These are phyloP conservation scores for Leptosomus discolor DNA, from an alignment of 2,113 vertebrate species.

Conservation along the genomic window DNA sequence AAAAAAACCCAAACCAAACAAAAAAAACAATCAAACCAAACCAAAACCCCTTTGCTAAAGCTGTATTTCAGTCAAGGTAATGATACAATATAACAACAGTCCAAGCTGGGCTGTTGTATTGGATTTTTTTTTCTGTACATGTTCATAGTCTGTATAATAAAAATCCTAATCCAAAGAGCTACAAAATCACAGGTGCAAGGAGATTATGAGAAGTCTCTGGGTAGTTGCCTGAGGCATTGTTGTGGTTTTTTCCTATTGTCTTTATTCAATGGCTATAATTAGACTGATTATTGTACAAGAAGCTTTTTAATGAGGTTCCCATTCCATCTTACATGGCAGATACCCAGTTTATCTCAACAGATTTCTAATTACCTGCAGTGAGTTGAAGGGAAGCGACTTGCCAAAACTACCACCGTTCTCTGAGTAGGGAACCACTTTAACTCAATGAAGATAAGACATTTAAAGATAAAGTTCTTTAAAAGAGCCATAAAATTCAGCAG, in stretches of 20 bases:
- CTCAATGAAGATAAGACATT: not conserved
- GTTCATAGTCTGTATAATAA: not conserved
- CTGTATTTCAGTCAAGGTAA: not conserved
- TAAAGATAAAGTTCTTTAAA: not conserved
- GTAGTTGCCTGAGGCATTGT: not conserved
- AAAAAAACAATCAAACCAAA: not conserved
- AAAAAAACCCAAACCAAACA: not conserved
- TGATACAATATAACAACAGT: not conserved
- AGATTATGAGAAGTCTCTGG: not conserved
- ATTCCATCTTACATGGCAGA: not conserved
- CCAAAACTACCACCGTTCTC: not conserved
- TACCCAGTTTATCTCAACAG: not conserved
- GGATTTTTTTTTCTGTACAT: fast-evolving
- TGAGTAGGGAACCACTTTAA: not conserved
- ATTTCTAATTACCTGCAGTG: not conserved
- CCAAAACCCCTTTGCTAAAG: not conserved
- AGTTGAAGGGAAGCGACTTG: not conserved
- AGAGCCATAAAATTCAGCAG: not conserved
- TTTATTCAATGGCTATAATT: not conserved
- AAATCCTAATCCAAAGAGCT: not conserved
- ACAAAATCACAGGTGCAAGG: not conserved
- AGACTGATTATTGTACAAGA: not conserved
- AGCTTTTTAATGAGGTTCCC: not conserved
- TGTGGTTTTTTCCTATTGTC: not conserved
- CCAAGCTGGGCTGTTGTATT: not conserved